Base-by-base conservation (phyloP, 2,888 invertebrate genomes). In the Metalampra italica region DNA sequence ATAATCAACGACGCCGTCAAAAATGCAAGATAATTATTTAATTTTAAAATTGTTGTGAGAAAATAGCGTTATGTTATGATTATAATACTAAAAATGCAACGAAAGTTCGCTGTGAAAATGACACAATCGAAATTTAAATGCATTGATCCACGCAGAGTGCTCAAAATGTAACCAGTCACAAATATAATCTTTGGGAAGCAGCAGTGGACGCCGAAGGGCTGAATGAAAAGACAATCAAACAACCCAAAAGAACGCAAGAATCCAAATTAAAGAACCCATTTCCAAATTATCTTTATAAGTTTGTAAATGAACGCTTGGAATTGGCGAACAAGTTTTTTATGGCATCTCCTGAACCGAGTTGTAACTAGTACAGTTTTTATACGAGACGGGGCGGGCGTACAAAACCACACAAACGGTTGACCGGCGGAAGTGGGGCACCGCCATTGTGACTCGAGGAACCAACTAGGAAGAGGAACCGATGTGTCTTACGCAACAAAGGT, bases 381-480 rank as follows among this genome's bases (percentile, higher is more conserved):
- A 22, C 39, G 39, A 37, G 32, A 13, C 12, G 29, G n/a, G 34
- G n/a, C 38, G 43, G 29, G 12, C 3, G 44, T 8, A 34, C 34
- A 43, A 14, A 43, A 36, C 43, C 36, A 44, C 43, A 30, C 22
- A 34, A 45, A 37, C 57, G 58, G 56, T 59, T 55, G 63, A 61
- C 64, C 74, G 56, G 59, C 78, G 78, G 79, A 85, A 84, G 77
- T 71, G 55, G 60, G 60, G 57, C 66, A 59, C 54, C 54, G 62
- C 56, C 53, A 74, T 71, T 75, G 71, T 74, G 15, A 62, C 56
- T 52, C 56, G 64, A 68, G 64, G 64, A 55, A 69, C 61, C 56
- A 66, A 74, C 68, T 62, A 85, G 84, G 86, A 85, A 84, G 81
- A 84, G 83, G 83, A 83, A 85, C 74, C 61, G 68, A 73, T 70